A percentile compares a stretch with the other conserved stretches of the same genome.
phyloP scores from a whole-genome alignment of 2,113 vertebrate species.

The Pollimyrus isidori region DNA sequence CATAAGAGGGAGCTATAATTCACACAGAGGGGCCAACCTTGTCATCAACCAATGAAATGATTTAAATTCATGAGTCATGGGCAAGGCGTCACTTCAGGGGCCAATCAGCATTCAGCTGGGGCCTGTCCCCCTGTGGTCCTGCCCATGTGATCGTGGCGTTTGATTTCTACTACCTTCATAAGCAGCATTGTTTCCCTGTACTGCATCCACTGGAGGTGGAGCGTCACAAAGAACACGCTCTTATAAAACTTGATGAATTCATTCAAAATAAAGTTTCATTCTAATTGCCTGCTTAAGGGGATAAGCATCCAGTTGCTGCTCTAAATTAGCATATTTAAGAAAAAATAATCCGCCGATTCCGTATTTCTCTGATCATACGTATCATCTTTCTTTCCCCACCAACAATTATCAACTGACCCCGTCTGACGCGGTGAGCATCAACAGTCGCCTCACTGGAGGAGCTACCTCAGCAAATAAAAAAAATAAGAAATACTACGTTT shows the following conservation, averaged over 20 bases:
- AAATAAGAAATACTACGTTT: conserved; percentile 58
- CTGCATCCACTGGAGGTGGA: neutral
- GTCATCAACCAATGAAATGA: neutral
- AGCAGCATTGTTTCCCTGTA: neutral
- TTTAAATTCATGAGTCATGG: neutral
- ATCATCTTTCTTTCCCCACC: neutral
- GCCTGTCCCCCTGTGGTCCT: neutral
- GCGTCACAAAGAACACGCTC: neutral
- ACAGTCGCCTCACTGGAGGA: conserved; percentile 41
- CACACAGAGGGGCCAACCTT: neutral
- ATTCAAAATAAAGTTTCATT: neutral
- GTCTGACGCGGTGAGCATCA: neutral
- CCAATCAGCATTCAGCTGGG: neutral
- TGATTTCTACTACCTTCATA: neutral
- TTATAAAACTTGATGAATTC: neutral
- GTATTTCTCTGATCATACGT: neutral
- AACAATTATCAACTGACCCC: neutral
- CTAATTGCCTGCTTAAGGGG: neutral
- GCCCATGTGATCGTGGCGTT: neutral
- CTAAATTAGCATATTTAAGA: neutral
- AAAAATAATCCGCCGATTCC: neutral
- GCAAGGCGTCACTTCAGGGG: neutral
- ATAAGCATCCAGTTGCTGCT: neutral
- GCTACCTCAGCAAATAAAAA: conserved; percentile 39
- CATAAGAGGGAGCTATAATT: neutral